A percentile compares a stretch with the other conserved stretches of the same genome.
Conservation (phyloP, 2,113 vertebrate species). For the Progne subis region DNA sequence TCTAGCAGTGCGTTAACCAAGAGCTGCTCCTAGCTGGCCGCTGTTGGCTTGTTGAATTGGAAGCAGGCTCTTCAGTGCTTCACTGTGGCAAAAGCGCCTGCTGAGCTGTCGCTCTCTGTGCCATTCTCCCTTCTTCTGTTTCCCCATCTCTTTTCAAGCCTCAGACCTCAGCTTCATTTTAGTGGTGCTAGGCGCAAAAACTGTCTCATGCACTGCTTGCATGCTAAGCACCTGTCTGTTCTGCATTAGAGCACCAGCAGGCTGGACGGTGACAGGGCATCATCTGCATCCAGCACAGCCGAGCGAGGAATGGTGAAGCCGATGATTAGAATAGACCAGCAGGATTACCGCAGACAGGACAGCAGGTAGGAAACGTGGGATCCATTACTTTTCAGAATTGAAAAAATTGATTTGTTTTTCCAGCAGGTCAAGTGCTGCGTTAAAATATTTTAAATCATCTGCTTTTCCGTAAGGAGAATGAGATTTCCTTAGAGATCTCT, state of each 20-base stretch:
- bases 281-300: conserved; percentile 56
- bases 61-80: not conserved
- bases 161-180: not conserved
- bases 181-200: not conserved
- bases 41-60: not conserved
- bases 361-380: conserved; percentile 75
- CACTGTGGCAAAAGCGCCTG: not conserved
- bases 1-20: not conserved
- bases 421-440: not conserved
- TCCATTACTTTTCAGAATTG: not conserved
- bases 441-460: not conserved
- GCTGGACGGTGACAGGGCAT: conserved; percentile 85
- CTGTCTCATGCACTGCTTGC: not conserved
- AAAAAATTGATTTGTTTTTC: fast-evolving
- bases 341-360: conserved; percentile 79
- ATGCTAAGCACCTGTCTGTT: conserved; percentile 29
- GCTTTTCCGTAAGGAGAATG: not conserved
- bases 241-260: conserved; percentile 84
- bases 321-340: conserved; percentile 85
- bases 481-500: not conserved
- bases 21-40: not conserved
- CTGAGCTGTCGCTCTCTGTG: not conserved
- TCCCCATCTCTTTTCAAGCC: not conserved
- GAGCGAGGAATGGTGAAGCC: conserved; percentile 93
- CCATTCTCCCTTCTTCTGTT: not conserved